Percentiles rank a stretch among this genome's conserved stretches.
phyloP scores from a whole-genome alignment of 2,113 vertebrate species.

The Okapia johnstoni region DNA sequence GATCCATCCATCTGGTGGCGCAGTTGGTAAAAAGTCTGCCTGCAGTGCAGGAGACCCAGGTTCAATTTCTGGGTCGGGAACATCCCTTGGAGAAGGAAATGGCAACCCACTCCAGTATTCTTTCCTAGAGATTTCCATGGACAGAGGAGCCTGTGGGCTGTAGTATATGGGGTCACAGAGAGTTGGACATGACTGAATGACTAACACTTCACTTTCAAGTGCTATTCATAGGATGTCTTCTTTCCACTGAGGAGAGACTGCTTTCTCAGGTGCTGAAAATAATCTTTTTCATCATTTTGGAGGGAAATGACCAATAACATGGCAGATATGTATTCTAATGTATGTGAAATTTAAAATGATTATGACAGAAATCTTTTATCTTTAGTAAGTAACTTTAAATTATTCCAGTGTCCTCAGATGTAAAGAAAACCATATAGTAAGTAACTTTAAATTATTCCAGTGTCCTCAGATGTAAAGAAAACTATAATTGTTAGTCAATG shows the following conservation, averaged over 20 bases:
- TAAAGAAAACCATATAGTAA: neutral
- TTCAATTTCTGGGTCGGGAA: neutral
- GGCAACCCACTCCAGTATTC: neutral
- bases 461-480: conserved; percentile 18
- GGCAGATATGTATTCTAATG: neutral
- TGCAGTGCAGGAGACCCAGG: neutral
- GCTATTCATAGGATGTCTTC: neutral
- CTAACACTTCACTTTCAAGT: neutral
- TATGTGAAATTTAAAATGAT: neutral
- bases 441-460: neutral
- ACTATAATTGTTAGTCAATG: neutral
- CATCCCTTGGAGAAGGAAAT: neutral
- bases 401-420: neutral
- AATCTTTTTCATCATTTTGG: neutral
- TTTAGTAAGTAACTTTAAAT: neutral
- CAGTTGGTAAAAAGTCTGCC: neutral
- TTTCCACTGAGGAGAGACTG: neutral
- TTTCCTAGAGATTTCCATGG: neutral
- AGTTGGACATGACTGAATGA: neutral
- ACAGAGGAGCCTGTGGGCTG: neutral
- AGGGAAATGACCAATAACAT: neutral
- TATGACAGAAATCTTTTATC: neutral
- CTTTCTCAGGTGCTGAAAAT: neutral
- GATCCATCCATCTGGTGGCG: neutral
- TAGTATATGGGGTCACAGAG: neutral